Evolutionary conservation across 2,888 invertebrate species (phyloP).

Genomic region (Polyommatus iphigenia): DNA sequence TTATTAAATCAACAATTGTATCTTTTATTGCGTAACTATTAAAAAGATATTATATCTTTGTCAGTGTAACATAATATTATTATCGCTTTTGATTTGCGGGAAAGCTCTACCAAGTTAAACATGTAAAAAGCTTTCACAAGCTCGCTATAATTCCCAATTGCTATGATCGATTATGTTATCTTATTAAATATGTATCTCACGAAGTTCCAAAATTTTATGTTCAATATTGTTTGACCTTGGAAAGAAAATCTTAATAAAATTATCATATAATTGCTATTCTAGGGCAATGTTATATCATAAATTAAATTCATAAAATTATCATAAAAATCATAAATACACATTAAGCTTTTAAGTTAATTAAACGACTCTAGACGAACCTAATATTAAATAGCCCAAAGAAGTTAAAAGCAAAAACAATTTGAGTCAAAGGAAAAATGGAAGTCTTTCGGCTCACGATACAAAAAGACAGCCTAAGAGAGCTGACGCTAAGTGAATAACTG

Average conservation of each 20-base stretch:
- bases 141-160: not conserved
- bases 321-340: slow-evolving; percentile 39
- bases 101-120: slow-evolving; percentile 39
- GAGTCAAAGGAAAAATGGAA: slow-evolving; percentile 49
- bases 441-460: slow-evolving; percentile 61
- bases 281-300: too few species aligned
- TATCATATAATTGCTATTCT: too few species aligned
- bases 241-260: too few species aligned
- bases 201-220: too few species aligned
- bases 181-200: too few species aligned
- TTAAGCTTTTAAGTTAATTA: slow-evolving; percentile 37
- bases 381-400: slow-evolving; percentile 40
- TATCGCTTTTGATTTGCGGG: not conserved
- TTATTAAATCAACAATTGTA: not conserved
- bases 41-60: too few species aligned
- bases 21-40: not conserved
- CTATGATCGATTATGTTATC: not conserved
- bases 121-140: not conserved
- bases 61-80: not conserved
- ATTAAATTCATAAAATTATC: not conserved
- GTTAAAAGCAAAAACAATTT: slow-evolving; percentile 46
- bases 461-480: slow-evolving; percentile 66
- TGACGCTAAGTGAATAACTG: slow-evolving; percentile 77
- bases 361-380: slow-evolving; percentile 21
- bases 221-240: too few species aligned